phyloP scores from a whole-genome alignment of 2,888 invertebrate species.

The Cetonia aurata region DNA sequence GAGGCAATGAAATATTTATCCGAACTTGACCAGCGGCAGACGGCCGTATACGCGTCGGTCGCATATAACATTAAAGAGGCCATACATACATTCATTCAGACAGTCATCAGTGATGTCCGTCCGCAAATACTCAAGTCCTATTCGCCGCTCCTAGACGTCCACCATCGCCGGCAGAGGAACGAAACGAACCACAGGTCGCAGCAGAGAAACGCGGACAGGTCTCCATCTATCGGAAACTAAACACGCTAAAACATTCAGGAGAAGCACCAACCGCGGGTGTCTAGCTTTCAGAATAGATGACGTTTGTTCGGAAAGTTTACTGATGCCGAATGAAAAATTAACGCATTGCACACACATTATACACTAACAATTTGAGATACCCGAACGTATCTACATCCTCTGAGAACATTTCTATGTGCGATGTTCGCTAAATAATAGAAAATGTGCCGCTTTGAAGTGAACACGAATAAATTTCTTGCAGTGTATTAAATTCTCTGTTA shows the following conservation, averaged over 20 bases:
- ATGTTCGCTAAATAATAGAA: conserved; percentile 13
- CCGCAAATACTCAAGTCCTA: conserved; percentile 26
- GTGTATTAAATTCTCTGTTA: neutral
- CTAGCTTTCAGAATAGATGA: conserved; percentile 35
- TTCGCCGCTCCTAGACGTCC: neutral
- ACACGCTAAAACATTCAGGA: conserved; percentile 31
- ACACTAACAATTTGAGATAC: conserved; percentile 25
- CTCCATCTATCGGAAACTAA: conserved; percentile 35
- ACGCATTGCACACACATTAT: conserved; percentile 14
- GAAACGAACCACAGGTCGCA: neutral
- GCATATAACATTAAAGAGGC: conserved; percentile 51
- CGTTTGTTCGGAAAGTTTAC: conserved; percentile 31
- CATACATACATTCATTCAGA: conserved; percentile 50
- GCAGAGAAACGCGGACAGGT: neutral
- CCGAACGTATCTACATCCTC: conserved; percentile 7
- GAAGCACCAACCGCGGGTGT: conserved; percentile 11
- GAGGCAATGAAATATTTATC: conserved; percentile 49
- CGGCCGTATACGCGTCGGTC: conserved; percentile 41
- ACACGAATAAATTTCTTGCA: conserved; percentile 15
- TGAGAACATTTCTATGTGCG: conserved; percentile 10
- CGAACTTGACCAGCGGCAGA: conserved; percentile 42
- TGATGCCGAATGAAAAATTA: conserved; percentile 31
- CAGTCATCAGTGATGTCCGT: conserved; percentile 47
- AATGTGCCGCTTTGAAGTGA: conserved; percentile 21
- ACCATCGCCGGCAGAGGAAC: conserved; percentile 6